phyloP scores from a whole-genome alignment of 2,888 invertebrate genomes.

The Lymantria monacha region DNA sequence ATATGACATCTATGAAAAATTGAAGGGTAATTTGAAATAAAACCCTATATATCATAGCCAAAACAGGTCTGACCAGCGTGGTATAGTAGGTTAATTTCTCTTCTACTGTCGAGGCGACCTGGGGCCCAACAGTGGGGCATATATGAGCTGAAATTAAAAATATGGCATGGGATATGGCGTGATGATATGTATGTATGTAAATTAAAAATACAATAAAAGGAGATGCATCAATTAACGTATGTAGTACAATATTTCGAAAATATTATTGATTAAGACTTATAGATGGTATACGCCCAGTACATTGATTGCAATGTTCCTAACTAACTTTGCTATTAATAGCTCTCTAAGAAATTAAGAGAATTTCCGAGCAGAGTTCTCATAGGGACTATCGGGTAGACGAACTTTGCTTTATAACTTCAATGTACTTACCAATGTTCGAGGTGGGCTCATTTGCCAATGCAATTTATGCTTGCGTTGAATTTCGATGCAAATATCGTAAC shows the following conservation, averaged over 20 bases:
- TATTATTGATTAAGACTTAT: neutral
- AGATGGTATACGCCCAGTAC: slow-evolving; percentile 16
- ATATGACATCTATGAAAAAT: too few relatives aligned
- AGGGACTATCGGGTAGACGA: slow-evolving; percentile 10
- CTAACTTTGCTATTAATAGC: slow-evolving; percentile 20
- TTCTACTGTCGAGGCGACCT: too few relatives aligned
- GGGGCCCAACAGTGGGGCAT: too few relatives aligned
- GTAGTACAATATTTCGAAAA: neutral
- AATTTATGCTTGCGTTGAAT: slow-evolving; percentile 1
- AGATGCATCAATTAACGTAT: too few relatives aligned
- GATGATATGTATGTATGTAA: too few relatives aligned
- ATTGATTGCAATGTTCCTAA: slow-evolving; percentile 27
- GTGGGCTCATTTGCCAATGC: neutral
- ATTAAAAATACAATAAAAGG: too few relatives aligned
- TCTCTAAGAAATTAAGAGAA: slow-evolving; percentile 19
- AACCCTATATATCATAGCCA: too few relatives aligned
- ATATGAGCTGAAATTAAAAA: neutral
- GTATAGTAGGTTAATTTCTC: too few relatives aligned
- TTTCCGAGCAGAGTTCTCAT: slow-evolving; percentile 2
- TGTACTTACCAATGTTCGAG: slow-evolving; percentile 1
- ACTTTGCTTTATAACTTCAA: slow-evolving; percentile 17
- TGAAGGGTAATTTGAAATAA: too few relatives aligned
- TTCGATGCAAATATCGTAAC: neutral
- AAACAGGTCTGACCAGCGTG: too few relatives aligned
- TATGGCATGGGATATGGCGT: too few relatives aligned